These are phyloP conservation scores for Siniperca chuatsi DNA, from an alignment of 2,113 vertebrate genomes.

Conservation along the genomic window DNA sequence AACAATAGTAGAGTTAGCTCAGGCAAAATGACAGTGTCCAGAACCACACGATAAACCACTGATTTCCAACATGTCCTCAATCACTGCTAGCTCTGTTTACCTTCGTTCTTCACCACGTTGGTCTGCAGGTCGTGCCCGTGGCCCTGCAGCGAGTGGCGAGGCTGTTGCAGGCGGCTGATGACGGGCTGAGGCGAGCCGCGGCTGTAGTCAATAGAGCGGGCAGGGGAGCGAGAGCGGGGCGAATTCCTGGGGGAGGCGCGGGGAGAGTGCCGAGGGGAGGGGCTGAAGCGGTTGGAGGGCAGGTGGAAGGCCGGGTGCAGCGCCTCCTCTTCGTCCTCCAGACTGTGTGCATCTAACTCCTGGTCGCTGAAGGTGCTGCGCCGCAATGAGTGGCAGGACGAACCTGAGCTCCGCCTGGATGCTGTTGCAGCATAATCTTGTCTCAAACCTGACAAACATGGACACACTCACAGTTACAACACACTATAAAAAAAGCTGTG, in stretches of 20 bases:
- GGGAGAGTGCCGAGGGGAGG: slow-evolving; percentile 95
- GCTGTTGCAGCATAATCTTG: slow-evolving; percentile 96
- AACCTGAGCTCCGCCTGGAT: slow-evolving; percentile 96
- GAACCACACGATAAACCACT: not conserved
- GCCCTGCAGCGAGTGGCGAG: slow-evolving; percentile 95
- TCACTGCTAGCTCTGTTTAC: slow-evolving; percentile 73
- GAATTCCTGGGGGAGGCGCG: slow-evolving; percentile 95
- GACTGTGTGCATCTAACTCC: slow-evolving; percentile 96
- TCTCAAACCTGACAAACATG: slow-evolving; percentile 87
- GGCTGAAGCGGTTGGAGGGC: slow-evolving; percentile 92
- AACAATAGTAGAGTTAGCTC: not conserved
- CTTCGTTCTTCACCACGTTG: slow-evolving; percentile 95
- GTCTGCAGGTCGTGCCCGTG: slow-evolving; percentile 93
- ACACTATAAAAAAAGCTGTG: not conserved
- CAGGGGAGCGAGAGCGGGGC: slow-evolving; percentile 94
- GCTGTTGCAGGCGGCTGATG: slow-evolving; percentile 96
- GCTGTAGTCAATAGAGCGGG: slow-evolving; percentile 92
- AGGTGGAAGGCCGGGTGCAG: slow-evolving; percentile 89
- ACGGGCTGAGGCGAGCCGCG: slow-evolving; percentile 93
- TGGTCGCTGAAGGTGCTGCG: slow-evolving; percentile 97
- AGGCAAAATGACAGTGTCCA: not conserved
- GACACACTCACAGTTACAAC: not conserved
- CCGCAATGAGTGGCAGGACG: slow-evolving; percentile 95
- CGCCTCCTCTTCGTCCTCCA: slow-evolving; percentile 96
- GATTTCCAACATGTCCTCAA: too few relatives aligned